phyloP scores from a whole-genome alignment of 2,888 invertebrate genomes.

The Tetranychus piercei region DNA sequence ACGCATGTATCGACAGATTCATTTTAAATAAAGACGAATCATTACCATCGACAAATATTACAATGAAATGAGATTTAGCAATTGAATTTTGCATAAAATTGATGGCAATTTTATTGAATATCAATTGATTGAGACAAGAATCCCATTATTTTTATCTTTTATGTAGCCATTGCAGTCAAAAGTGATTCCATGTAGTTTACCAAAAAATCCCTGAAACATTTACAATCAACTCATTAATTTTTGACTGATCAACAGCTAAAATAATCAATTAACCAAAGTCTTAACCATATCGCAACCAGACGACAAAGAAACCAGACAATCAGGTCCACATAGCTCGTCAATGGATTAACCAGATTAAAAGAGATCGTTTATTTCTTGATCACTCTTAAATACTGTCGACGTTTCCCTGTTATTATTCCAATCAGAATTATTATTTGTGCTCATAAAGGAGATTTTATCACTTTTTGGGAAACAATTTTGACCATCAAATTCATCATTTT shows the following conservation, averaged over 20 bases:
- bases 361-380: background rate
- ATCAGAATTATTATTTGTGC: background rate
- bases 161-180: no score
- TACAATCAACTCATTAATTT: background rate
- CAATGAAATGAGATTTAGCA: no score
- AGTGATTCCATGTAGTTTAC: no score
- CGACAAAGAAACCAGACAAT: background rate
- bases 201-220: no score
- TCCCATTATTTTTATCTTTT: no score
- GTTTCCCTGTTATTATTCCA: background rate
- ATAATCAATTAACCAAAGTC: background rate
- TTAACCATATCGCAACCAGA: background rate
- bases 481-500: background rate
- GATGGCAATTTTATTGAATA: no score
- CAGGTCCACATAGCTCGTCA: background rate
- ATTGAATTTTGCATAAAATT: no score
- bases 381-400: background rate
- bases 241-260: background rate
- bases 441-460: background rate
- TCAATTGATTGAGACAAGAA: no score
- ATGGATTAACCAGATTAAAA: background rate
- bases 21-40: no score
- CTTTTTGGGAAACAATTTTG: background rate
- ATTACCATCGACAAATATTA: no score
- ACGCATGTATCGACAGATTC: no score